Evolutionary conservation across 1,140 invertebrate genomes (phyloP).

Genomic region (Sminthurides bifidus): DNA sequence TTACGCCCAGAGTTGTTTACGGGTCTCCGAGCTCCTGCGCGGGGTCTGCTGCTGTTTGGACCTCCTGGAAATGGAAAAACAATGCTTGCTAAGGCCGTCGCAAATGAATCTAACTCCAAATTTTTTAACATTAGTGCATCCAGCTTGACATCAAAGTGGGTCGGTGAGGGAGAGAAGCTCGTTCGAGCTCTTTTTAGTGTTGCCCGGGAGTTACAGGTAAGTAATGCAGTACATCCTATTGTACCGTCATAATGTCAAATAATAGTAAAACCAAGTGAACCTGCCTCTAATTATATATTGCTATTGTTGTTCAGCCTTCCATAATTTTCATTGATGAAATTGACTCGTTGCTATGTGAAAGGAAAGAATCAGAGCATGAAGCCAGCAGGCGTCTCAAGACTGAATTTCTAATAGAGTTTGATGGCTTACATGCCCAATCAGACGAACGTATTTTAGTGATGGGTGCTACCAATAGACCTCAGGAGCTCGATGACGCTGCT

Average conservation of each 20-base stretch:
- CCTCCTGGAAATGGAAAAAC: slow-evolving; percentile 93
- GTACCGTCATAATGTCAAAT: no score
- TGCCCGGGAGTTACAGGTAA: slow-evolving; percentile 71
- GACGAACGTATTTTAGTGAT: slow-evolving; percentile 89
- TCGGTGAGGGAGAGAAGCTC: slow-evolving; percentile 96
- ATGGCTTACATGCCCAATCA: slow-evolving; percentile 67
- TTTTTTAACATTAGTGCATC: slow-evolving; percentile 97
- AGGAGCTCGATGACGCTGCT: slow-evolving; percentile 53
- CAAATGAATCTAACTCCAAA: slow-evolving; percentile 77
- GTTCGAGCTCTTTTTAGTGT: slow-evolving; percentile 89
- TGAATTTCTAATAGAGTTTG: slow-evolving; percentile 94
- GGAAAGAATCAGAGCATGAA: slow-evolving; percentile 87
- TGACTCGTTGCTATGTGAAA: slow-evolving; percentile 82
- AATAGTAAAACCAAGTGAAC: no score
- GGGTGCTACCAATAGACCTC: slow-evolving; percentile 91
- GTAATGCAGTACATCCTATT: no score
- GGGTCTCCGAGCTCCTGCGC: slow-evolving; percentile 75
- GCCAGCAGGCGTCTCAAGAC: slow-evolving; percentile 92
- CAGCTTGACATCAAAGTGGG: slow-evolving; percentile 92
- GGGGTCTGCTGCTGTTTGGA: slow-evolving; percentile 87
- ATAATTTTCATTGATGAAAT: slow-evolving; percentile 96
- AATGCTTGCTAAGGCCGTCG: slow-evolving; percentile 75
- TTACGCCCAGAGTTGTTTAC: slow-evolving; percentile 91
- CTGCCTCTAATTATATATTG: slow-evolving; percentile 7
- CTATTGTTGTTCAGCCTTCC: slow-evolving; percentile 49